Evolutionary conservation across 2,888 invertebrate species (phyloP).

Genomic region (Falcaria lacertinaria): DNA sequence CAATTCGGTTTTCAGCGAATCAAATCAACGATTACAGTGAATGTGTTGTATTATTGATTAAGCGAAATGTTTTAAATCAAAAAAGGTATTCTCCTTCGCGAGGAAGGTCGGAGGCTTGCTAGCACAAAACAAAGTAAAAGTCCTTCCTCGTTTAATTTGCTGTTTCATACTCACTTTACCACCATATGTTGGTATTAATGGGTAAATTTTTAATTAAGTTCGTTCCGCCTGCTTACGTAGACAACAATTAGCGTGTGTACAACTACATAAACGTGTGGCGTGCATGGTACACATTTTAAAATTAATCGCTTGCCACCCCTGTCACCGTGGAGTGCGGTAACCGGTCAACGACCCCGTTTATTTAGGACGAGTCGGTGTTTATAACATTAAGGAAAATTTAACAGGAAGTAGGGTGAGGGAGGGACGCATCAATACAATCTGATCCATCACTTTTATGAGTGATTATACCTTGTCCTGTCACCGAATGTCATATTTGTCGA

Average conservation of each 20-base stretch:
- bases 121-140: no score
- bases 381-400: conserved; percentile 52
- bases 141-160: no score
- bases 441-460: conserved; percentile 36
- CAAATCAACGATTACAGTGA: no score
- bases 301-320: conserved; percentile 68
- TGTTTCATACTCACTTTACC: no score
- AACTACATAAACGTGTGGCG: conserved; percentile 48
- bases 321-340: conserved; percentile 51
- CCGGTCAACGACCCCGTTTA: conserved; percentile 65
- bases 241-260: conserved; percentile 25
- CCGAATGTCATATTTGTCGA: conserved; percentile 22
- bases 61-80: no score
- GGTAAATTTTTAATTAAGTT: neutral
- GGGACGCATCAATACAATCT: conserved; percentile 22
- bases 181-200: no score
- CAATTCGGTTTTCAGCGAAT: no score
- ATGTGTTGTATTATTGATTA: no score
- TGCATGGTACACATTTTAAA: conserved; percentile 67
- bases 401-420: conserved; percentile 56
- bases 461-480: conserved; percentile 32
- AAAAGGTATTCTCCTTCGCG: no score
- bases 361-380: conserved; percentile 66
- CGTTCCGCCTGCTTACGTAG: conserved; percentile 2
- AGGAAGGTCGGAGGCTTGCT: no score